Percentiles rank a stretch among this genome's conserved stretches.
These are phyloP conservation scores for Dioctria rufipes DNA, from an alignment of 2,888 invertebrate genomes.

Conservation along the genomic window DNA sequence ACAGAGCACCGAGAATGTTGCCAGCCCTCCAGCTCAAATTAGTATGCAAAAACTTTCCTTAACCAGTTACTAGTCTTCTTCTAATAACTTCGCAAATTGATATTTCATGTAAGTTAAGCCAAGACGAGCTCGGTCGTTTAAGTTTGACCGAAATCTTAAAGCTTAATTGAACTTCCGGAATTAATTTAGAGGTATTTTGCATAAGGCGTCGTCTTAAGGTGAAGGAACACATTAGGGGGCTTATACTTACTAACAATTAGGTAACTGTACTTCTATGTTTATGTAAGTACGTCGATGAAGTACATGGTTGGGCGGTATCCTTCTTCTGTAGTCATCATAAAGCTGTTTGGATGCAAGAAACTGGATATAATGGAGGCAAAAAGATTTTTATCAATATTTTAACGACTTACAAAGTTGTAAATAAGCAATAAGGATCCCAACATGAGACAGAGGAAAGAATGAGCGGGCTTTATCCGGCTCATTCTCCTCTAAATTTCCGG, in stretches of 20 bases:
- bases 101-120: conserved; percentile 57
- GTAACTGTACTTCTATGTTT: neutral
- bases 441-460: conserved; percentile 36
- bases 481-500: conserved; percentile 59
- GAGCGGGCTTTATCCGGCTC: conserved; percentile 56
- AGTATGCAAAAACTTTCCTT: conserved; percentile 57
- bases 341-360: conserved; percentile 9
- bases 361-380: conserved; percentile 11
- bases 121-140: conserved; percentile 52
- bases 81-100: conserved; percentile 58
- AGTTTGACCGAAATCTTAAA: conserved; percentile 40
- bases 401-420: conserved; percentile 36
- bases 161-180: conserved; percentile 52
- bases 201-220: conserved; percentile 5
- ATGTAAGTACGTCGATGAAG: conserved; percentile 5
- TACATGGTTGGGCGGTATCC: neutral
- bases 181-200: conserved; percentile 41
- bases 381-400: conserved; percentile 49
- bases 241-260: neutral
- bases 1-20: neutral
- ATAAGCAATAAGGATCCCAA: conserved; percentile 26
- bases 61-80: conserved; percentile 40
- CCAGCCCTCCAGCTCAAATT: conserved; percentile 43
- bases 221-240: neutral
- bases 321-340: neutral